Conservation (phyloP, 1,140 invertebrate genomes). For the Trachymyrmex septentrionalis region DNA sequence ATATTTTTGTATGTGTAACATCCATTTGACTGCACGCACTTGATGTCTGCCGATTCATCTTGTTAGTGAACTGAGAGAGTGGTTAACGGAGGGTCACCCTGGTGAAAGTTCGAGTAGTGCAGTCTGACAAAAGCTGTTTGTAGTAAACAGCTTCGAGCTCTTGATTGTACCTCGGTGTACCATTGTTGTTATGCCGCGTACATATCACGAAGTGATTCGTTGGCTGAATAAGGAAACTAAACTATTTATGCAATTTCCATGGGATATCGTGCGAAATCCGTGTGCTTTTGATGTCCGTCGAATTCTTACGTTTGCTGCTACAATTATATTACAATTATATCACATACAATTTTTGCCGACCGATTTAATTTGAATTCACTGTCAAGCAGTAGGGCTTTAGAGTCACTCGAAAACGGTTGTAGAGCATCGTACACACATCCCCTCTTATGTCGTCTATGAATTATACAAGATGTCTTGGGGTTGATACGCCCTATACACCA, state of each 20-base stretch:
- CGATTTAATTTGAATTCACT: slow-evolving; percentile 52
- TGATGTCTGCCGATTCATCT: background rate
- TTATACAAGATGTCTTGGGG: slow-evolving; percentile 30
- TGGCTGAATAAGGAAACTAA: slow-evolving; percentile 72
- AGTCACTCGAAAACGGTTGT: slow-evolving; percentile 18
- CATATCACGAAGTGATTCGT: slow-evolving; percentile 58
- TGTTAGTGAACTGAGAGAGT: slow-evolving; percentile 60
- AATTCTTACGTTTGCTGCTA: background rate
- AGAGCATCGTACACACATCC: background rate
- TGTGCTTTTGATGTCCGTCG: background rate
- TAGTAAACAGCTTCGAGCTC: slow-evolving; percentile 70
- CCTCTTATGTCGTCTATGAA: slow-evolving; percentile 25
- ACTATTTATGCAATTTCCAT: slow-evolving; percentile 68
- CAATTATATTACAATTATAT: slow-evolving; percentile 38
- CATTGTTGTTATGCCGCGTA: slow-evolving; percentile 68
- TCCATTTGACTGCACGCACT: background rate
- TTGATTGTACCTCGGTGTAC: slow-evolving; percentile 65
- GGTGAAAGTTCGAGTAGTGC: slow-evolving; percentile 67
- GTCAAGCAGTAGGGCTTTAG: too few species aligned
- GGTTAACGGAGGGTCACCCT: slow-evolving; percentile 50
- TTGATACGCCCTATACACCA: slow-evolving; percentile 29
- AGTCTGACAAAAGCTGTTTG: slow-evolving; percentile 66
- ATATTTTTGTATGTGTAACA: background rate
- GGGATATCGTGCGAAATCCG: slow-evolving; percentile 38
- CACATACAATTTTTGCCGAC: slow-evolving; percentile 62